A percentile compares a stretch with the other conserved stretches of the same genome.
phyloP scores from a whole-genome alignment of 2,888 invertebrate species.

The Schrankia costaestrigalis region DNA sequence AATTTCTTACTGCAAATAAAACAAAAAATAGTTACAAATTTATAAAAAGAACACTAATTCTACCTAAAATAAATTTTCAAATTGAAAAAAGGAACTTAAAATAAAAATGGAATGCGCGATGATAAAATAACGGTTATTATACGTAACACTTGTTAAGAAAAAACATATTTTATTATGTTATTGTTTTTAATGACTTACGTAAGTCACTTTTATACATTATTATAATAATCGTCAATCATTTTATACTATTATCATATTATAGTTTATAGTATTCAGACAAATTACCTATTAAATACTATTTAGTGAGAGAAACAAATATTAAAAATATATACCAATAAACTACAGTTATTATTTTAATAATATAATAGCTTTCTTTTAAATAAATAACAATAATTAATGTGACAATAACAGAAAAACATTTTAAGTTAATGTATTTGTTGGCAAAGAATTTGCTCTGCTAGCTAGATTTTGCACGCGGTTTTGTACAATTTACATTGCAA shows the following conservation, averaged over 20 bases:
- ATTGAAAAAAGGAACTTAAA: no score
- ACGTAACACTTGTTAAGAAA: no score
- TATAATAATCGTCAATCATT: conserved; percentile 22
- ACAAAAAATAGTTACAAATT: no score
- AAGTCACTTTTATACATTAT: conserved; percentile 8
- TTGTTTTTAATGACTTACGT: conserved; percentile 5
- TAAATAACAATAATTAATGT: conserved; percentile 37
- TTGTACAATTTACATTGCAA: no score
- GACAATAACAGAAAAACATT: conserved; percentile 38
- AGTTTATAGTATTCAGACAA: conserved; percentile 21
- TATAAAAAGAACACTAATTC: no score
- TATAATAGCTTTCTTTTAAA: conserved; percentile 20
- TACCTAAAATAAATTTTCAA: no score
- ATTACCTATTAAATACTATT: conserved; percentile 27
- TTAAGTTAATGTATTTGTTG: conserved; percentile 29
- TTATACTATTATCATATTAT: conserved; percentile 21
- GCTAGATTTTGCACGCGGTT: conserved; percentile 24
- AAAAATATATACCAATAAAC: conserved; percentile 23
- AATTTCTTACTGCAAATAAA: no score
- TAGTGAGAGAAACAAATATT: conserved; percentile 24
- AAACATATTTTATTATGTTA: conserved; percentile 5
- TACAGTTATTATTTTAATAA: conserved; percentile 24
- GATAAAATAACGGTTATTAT: background rate
- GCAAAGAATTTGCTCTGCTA: conserved; percentile 22
- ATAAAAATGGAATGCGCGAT: background rate